Conservation (phyloP, 92 coral and sea anemone genomes). For the Umimayanthus kanabou region DNA sequence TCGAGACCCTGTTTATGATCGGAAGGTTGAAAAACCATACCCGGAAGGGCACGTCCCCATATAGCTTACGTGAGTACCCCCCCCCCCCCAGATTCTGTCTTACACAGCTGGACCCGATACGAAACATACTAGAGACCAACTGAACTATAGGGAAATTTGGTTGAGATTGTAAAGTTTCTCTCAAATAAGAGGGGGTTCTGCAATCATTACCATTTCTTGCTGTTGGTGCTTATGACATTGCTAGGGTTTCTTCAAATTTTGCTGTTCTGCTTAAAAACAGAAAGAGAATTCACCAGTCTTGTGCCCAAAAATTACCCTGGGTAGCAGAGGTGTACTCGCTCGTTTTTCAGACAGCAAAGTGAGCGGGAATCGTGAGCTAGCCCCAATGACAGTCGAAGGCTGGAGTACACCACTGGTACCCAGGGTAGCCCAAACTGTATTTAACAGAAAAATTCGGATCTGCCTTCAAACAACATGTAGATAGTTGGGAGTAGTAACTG, state of each 20-base stretch:
- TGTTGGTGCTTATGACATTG: conserved; percentile 12
- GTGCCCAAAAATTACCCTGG: conserved; percentile 14
- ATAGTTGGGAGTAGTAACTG: conserved; percentile 4
- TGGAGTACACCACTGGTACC: conserved; percentile 18
- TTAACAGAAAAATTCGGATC: no score
- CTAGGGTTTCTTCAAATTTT: conserved; percentile 14
- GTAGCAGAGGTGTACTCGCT: conserved; percentile 6
- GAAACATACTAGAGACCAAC: background rate
- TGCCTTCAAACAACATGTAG: conserved; percentile 6
- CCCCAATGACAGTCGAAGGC: conserved; percentile 8
- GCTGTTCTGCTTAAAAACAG: conserved; percentile 6
- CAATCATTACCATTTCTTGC: conserved; percentile 1
- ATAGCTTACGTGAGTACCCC: no score
- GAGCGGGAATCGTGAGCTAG: conserved; percentile 7
- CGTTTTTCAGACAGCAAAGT: conserved; percentile 9
- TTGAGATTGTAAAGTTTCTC: background rate
- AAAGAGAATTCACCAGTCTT: conserved; percentile 5
- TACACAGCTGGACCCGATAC: conserved; percentile 1
- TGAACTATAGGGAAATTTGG: conserved; percentile 6
- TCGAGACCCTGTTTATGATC: background rate
- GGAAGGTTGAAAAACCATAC: no score
- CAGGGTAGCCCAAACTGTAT: background rate
- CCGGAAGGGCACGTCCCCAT: background rate
- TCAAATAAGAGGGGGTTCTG: conserved; percentile 16
- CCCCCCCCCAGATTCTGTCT: background rate